A percentile compares a stretch with the other conserved stretches of the same genome.
These are phyloP conservation scores for Podiceps cristatus DNA, from an alignment of 2,113 vertebrate genomes.

Conservation along the genomic window DNA sequence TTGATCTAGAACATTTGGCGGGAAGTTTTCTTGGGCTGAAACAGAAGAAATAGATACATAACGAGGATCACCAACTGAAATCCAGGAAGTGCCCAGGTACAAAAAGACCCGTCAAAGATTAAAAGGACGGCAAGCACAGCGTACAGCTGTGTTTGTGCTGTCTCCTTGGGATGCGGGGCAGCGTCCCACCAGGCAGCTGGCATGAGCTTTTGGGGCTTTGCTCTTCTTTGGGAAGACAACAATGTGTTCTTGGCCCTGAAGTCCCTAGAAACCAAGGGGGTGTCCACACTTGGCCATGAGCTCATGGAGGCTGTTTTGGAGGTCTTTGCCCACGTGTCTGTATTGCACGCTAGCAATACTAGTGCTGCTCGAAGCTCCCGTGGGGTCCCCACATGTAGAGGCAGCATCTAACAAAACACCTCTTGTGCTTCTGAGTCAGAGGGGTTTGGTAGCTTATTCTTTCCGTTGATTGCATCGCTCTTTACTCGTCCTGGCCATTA, in stretches of 20 bases:
- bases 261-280: accelerated
- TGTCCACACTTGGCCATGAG: not conserved
- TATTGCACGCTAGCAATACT: not conserved
- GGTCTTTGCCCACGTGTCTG: not conserved
- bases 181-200: not conserved
- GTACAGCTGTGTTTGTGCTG: not conserved
- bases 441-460: not conserved
- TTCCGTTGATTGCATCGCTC: not conserved
- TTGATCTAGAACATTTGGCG: not conserved
- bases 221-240: not conserved
- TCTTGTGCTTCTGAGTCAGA: not conserved
- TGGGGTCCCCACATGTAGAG: no score
- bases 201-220: not conserved
- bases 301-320: not conserved
- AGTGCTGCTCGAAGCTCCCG: accelerated
- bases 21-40: not conserved
- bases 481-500: not conserved
- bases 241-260: not conserved
- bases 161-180: not conserved
- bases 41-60: not conserved
- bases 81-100: not conserved
- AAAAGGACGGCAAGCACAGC: not conserved
- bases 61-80: not conserved
- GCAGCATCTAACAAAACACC: not conserved
- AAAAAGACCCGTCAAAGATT: not conserved